phyloP scores from a whole-genome alignment of 1,140 invertebrate genomes.

The Drosophila punjabiensis region DNA sequence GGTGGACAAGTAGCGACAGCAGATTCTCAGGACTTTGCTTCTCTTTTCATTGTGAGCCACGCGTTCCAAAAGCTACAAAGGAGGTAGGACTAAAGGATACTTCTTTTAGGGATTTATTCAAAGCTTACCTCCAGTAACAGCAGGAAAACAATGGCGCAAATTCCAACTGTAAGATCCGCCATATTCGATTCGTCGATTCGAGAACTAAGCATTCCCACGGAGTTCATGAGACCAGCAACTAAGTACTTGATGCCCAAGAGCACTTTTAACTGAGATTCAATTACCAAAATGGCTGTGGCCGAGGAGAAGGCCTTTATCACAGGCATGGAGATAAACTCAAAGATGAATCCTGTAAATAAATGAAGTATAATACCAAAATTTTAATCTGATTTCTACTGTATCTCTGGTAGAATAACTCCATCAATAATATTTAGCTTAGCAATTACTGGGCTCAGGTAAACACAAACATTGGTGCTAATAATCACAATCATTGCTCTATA shows the following conservation, averaged over 20 bases:
- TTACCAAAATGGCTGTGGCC: slow-evolving; percentile 96
- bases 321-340: slow-evolving; percentile 97
- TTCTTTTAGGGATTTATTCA: not conserved
- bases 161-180: slow-evolving; percentile 90
- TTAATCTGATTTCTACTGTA: too few relatives aligned
- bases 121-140: slow-evolving; percentile 89
- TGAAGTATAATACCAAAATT: too few relatives aligned
- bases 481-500: not conserved
- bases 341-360: slow-evolving; percentile 90
- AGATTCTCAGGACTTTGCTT: slow-evolving; percentile 85
- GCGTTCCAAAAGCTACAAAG: slow-evolving; percentile 54
- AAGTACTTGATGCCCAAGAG: slow-evolving; percentile 92
- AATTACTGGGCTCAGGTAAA: not conserved
- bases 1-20: slow-evolving; percentile 86
- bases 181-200: slow-evolving; percentile 88
- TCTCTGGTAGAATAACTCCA: not conserved
- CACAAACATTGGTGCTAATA: not conserved
- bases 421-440: not conserved
- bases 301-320: slow-evolving; percentile 98
- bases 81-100: not conserved
- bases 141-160: slow-evolving; percentile 90
- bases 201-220: slow-evolving; percentile 88
- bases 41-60: slow-evolving; percentile 68
- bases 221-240: slow-evolving; percentile 91
- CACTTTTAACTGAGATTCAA: slow-evolving; percentile 94